Evolutionary conservation across 1,140 invertebrate genomes (phyloP).

Genomic region (Globodera rostochiensis): DNA sequence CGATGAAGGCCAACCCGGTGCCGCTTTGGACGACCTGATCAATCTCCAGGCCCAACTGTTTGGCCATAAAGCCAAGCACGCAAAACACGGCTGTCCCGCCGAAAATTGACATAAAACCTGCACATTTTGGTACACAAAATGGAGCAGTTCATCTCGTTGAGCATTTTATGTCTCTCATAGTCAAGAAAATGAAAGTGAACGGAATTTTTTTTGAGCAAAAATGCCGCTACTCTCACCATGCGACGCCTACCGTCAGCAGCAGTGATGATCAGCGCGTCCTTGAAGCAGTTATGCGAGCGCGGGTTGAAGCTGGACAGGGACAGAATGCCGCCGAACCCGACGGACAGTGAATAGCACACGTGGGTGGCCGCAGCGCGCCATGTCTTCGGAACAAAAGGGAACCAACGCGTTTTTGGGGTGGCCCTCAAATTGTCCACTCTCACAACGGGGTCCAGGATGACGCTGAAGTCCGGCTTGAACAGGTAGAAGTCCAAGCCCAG

Average conservation of each 20-base stretch:
- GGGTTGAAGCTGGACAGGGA: conserved; percentile 53
- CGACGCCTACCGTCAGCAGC: conserved; percentile 24
- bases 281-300: conserved; percentile 36
- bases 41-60: conserved; percentile 74
- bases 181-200: neutral
- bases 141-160: too few relatives aligned
- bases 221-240: neutral
- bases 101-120: conserved; percentile 43
- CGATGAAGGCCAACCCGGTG: conserved; percentile 72
- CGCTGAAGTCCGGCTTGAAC: conserved; percentile 49
- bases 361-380: conserved; percentile 66
- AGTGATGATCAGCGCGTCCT: conserved; percentile 45
- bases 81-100: conserved; percentile 46
- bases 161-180: too few relatives aligned
- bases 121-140: neutral
- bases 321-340: conserved; percentile 65
- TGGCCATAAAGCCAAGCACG: conserved; percentile 51
- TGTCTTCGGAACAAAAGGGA: conserved; percentile 37
- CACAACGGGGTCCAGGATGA: conserved; percentile 21
- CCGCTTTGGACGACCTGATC: conserved; percentile 74
- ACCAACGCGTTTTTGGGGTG: neutral
- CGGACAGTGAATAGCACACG: conserved; percentile 66
- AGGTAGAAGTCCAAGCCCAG: conserved; percentile 49
- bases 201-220: neutral
- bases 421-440: neutral